Base-by-base conservation (phyloP, 2,888 invertebrate species). In the Phortica magna region DNA sequence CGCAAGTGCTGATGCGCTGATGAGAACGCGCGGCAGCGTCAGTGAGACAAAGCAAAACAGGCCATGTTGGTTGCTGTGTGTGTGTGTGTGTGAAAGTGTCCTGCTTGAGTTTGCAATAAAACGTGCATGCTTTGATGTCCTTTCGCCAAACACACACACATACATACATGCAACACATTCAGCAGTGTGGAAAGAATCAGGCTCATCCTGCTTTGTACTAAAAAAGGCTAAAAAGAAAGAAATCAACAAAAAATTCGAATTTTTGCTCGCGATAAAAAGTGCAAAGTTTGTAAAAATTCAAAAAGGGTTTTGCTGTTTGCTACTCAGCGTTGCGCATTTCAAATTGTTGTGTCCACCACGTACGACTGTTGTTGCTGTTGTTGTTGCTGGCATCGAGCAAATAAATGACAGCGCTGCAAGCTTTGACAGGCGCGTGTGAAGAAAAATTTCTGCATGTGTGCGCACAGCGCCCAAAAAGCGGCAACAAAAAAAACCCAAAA, bases 381-480 rank as follows among this genome's bases (percentile, higher is more conserved):
- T 74, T 74, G 19, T 22, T 48, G 53, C 10, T 42, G 73, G 73
- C 59, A 73, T 59, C 4, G 68, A 76, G 83, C 80, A 80, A 84
- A 87, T 87, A 80, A 83, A 83, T 85, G 85, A 82, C 79, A 80
- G 85, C 87, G 81, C 78, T 87, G 85, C 87, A 85, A 82, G 85
- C 82, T 85, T 87, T 87, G 85, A 85, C 87, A 85, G 87, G 81
- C 85, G 81, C 85, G 85, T 84, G 85, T 85, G 84, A 85, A 85
- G 85, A 85, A 85, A 82, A 80, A 85, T 85, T 85, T 85, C 85
- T 85, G 87, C 81, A 81, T 85, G 85, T 85, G 83, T 81, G 73
- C 71, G 83, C 79, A 80, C 80, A 43, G 39, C 78, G 78, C 77
- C 53, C 17, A 39, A 61, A 39, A 73, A 73, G 79, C 76, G 72